Percentiles rank a stretch among this genome's conserved stretches.
Conservation (phyloP, 2,113 vertebrate genomes). For the Anoura caudifer region DNA sequence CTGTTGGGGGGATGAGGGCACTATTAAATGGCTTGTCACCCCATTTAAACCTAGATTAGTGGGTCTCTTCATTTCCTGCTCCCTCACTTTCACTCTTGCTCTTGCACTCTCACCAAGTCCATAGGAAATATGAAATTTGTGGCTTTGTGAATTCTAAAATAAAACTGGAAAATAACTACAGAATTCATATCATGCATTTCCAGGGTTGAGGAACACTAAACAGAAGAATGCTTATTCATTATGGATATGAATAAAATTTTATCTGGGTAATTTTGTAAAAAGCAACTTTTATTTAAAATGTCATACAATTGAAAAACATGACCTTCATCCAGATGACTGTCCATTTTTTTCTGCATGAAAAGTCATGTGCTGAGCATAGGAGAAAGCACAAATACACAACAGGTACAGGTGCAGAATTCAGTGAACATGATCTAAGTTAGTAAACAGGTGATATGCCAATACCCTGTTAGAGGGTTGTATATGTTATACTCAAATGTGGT, state of each 20-base stretch:
- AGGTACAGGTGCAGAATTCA: background rate
- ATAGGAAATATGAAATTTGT: background rate
- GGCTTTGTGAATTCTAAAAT: background rate
- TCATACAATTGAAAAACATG: background rate
- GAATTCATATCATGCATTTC: background rate
- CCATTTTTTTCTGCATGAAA: background rate
- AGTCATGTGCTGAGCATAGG: background rate
- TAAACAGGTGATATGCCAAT: background rate
- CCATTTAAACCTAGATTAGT: background rate
- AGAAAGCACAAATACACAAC: background rate
- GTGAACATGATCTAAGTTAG: background rate
- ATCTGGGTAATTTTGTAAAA: slow-evolving; percentile 12
- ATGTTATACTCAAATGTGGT: background rate
- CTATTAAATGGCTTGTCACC: background rate
- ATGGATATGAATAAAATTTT: background rate
- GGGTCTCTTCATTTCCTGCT: background rate
- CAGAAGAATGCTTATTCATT: background rate
- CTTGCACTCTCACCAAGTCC: background rate
- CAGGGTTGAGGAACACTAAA: background rate
- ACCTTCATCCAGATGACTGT: background rate
- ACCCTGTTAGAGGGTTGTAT: too few relatives aligned
- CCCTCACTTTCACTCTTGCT: background rate
- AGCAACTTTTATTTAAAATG: background rate
- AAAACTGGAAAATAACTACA: background rate
- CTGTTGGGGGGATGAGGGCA: background rate